phyloP scores from a whole-genome alignment of 2,797 vertebrate genomes.

The Ctenosaura bakeri region DNA sequence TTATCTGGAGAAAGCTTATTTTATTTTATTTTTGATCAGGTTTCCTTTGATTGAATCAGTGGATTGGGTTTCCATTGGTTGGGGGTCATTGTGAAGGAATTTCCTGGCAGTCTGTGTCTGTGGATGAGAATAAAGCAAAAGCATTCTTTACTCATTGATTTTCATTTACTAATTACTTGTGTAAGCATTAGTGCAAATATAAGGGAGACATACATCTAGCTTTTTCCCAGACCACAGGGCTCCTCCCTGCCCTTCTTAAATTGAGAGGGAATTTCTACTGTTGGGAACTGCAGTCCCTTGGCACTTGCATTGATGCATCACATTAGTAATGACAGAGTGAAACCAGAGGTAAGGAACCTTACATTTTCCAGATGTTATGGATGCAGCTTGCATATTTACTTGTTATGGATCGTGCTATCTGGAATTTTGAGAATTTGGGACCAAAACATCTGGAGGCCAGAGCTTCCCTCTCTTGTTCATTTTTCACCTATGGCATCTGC shows the following conservation, averaged over 20 bases:
- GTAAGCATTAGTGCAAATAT: background rate
- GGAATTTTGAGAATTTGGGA: no score
- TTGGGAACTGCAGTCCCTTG: background rate
- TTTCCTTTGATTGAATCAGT: no score
- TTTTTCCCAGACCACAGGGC: background rate
- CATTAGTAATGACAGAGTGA: background rate
- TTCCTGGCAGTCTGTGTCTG: background rate
- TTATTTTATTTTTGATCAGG: background rate
- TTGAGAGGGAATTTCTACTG: background rate
- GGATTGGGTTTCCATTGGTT: no score
- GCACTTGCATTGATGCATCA: background rate
- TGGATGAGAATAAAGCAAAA: background rate
- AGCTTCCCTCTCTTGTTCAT: background rate
- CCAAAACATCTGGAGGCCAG: no score
- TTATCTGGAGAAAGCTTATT: background rate
- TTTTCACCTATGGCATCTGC: background rate
- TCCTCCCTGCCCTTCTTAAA: background rate
- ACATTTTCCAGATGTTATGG: no score
- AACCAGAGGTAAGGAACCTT: no score
- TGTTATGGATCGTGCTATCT: no score
- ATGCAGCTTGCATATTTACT: no score
- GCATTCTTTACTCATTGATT: no score
- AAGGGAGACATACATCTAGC: background rate
- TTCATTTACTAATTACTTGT: background rate
- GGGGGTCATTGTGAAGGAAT: background rate